phyloP scores from a whole-genome alignment of 2,888 invertebrate species.

The Nesidiocoris tenuis region DNA sequence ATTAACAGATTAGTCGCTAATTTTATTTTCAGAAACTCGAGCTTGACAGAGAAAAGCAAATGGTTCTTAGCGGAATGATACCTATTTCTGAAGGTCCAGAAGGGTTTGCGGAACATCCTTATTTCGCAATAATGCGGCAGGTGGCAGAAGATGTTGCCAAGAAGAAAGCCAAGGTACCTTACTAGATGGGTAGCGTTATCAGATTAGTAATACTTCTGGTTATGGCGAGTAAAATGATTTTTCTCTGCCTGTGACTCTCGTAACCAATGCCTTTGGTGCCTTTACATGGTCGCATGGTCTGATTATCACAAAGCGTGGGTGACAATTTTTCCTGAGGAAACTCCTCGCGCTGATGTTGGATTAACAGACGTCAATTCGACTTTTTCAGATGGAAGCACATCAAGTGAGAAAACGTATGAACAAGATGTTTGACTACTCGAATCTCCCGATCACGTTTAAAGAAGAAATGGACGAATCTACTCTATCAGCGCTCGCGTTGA shows the following conservation, averaged over 20 bases:
- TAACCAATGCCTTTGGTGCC: too few species aligned
- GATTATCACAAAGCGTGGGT: too few species aligned
- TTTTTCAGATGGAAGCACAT: slow-evolving; percentile 41
- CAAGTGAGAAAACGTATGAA: slow-evolving; percentile 23
- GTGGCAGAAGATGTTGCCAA: slow-evolving; percentile 37
- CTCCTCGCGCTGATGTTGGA: too few species aligned
- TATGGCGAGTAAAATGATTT: background rate
- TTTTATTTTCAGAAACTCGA: slow-evolving; percentile 44
- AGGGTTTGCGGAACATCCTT: slow-evolving; percentile 66
- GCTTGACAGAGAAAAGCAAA: slow-evolving; percentile 66
- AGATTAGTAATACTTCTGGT: background rate
- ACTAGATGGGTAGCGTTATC: too few species aligned
- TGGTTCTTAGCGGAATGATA: slow-evolving; percentile 67
- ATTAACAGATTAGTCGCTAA: too few species aligned
- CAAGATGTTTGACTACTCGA: slow-evolving; percentile 36
- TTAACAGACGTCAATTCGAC: too few species aligned
- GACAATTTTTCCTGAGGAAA: too few species aligned
- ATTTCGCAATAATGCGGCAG: slow-evolving; percentile 57
- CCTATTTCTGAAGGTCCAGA: slow-evolving; percentile 66
- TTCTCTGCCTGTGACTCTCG: background rate
- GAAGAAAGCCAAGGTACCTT: slow-evolving; percentile 41
- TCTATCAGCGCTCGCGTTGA: slow-evolving; percentile 15
- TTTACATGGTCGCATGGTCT: too few species aligned
- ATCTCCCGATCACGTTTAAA: slow-evolving; percentile 17
- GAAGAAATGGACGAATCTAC: slow-evolving; percentile 32